Percentiles rank a stretch among this genome's conserved stretches.
These are phyloP conservation scores for Scaeva pyrastri DNA, from an alignment of 2,888 invertebrate species.

Conservation along the genomic window DNA sequence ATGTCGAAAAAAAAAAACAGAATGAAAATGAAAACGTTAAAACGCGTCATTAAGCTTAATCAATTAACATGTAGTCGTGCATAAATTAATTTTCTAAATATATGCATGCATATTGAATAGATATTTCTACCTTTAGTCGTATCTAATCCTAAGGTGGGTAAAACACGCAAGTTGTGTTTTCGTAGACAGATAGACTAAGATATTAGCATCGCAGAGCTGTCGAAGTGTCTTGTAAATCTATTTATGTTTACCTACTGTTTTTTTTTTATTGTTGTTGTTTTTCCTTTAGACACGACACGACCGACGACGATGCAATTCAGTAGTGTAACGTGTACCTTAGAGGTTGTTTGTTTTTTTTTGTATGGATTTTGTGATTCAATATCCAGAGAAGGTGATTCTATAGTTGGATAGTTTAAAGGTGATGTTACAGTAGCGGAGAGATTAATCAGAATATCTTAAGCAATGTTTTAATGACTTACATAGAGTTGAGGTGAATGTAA, in stretches of 20 bases:
- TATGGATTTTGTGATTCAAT: background rate
- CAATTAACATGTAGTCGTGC: conserved; percentile 72
- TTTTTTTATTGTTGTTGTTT: too few relatives aligned
- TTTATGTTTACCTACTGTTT: background rate
- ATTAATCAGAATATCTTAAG: background rate
- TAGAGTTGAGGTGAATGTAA: too few relatives aligned
- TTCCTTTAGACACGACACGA: background rate
- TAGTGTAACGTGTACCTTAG: background rate
- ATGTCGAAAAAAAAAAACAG: too few relatives aligned
- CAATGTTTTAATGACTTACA: too few relatives aligned
- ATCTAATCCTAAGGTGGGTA: too few relatives aligned
- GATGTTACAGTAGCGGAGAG: background rate
- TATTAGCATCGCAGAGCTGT: conserved; percentile 59
- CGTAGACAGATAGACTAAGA: conserved; percentile 34
- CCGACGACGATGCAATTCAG: background rate
- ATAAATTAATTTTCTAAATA: conserved; percentile 63
- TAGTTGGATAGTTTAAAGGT: background rate
- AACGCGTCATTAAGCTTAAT: conserved; percentile 71
- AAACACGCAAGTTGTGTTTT: background rate
- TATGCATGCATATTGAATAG: background rate
- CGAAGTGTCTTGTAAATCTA: conserved; percentile 56
- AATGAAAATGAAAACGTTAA: conserved; percentile 40
- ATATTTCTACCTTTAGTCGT: too few relatives aligned
- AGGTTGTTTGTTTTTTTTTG: conserved; percentile 27
- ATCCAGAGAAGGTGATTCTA: conserved; percentile 22